Conservation (phyloP, 2,888 invertebrate species). For the Macrosoma leucophasiata region DNA sequence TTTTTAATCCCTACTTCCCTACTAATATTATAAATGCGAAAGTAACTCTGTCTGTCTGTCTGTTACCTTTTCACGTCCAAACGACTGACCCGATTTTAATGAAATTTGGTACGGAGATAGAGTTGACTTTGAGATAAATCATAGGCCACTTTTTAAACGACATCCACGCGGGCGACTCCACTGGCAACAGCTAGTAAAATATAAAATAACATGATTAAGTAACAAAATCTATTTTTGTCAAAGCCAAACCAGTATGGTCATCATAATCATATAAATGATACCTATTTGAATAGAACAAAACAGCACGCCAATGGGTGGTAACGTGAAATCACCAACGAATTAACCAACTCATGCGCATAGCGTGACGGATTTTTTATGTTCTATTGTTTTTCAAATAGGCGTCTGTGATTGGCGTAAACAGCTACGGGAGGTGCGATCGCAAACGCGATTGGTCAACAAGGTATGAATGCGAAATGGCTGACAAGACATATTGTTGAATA, state of each 20-base stretch:
- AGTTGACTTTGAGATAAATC: too few species aligned
- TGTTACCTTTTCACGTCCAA: too few species aligned
- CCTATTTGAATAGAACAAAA: constrained; percentile 23
- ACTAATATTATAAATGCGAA: too few species aligned
- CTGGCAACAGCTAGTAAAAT: too few species aligned
- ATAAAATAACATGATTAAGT: too few species aligned
- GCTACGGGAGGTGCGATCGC: constrained; percentile 51
- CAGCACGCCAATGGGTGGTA: constrained; percentile 24
- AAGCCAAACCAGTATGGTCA: neutral
- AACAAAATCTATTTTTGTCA: too few species aligned
- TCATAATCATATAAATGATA: constrained; percentile 21
- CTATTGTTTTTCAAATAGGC: constrained; percentile 72
- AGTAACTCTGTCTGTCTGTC: too few species aligned
- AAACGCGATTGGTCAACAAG: constrained; percentile 47
- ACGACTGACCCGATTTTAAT: too few species aligned
- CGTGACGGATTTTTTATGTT: constrained; percentile 69
- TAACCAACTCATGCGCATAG: constrained; percentile 50
- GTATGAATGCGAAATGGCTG: constrained; percentile 64
- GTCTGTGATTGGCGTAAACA: constrained; percentile 46
- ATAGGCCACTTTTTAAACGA: too few species aligned
- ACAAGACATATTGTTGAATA: constrained; percentile 64
- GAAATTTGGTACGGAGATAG: too few species aligned
- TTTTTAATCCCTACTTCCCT: too few species aligned
- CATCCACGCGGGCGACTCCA: too few species aligned
- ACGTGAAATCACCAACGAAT: constrained; percentile 36